Conservation (phyloP, 1,140 invertebrate genomes). For the Hydropsyche tenuis region DNA sequence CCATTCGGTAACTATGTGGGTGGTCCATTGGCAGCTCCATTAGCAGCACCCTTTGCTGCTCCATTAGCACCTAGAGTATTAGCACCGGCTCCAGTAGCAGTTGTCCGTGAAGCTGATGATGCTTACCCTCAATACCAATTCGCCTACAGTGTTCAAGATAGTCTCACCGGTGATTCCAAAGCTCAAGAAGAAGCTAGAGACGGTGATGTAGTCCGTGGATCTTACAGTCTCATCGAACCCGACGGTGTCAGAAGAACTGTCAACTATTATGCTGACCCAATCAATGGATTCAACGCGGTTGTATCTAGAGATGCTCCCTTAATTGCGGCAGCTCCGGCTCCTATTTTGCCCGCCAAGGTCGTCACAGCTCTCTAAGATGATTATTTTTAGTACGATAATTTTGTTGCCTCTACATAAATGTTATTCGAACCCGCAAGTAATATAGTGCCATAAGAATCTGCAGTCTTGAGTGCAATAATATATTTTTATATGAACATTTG, state of each 20-base stretch:
- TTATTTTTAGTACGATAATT: not conserved
- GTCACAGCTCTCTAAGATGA: constrained; percentile 38
- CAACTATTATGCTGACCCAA: constrained; percentile 63
- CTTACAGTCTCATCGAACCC: constrained; percentile 65
- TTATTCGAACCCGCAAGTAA: too few species aligned
- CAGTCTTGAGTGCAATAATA: too few species aligned
- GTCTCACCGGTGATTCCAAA: constrained; percentile 65
- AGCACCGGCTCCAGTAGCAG: constrained; percentile 47
- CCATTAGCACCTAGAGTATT: constrained; percentile 41
- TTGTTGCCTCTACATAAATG: too few species aligned
- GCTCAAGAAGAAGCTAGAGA: constrained; percentile 64
- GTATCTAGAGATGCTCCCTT: constrained; percentile 64
- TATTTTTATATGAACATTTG: too few species aligned
- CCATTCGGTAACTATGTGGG: constrained; percentile 30
- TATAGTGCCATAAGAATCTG: too few species aligned
- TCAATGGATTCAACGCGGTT: constrained; percentile 67
- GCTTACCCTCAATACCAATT: constrained; percentile 65
- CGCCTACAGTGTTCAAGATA: constrained; percentile 64
- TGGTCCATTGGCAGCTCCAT: constrained; percentile 40
- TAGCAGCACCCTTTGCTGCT: constrained; percentile 47
- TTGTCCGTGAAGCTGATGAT: constrained; percentile 56
- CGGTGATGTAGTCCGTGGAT: constrained; percentile 65
- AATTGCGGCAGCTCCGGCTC: constrained; percentile 52
- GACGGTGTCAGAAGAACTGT: constrained; percentile 65
- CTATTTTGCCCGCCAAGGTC: constrained; percentile 42